Evolutionary conservation across 2,113 vertebrate species (phyloP).

Genomic region (Trematomus loennbergii): DNA sequence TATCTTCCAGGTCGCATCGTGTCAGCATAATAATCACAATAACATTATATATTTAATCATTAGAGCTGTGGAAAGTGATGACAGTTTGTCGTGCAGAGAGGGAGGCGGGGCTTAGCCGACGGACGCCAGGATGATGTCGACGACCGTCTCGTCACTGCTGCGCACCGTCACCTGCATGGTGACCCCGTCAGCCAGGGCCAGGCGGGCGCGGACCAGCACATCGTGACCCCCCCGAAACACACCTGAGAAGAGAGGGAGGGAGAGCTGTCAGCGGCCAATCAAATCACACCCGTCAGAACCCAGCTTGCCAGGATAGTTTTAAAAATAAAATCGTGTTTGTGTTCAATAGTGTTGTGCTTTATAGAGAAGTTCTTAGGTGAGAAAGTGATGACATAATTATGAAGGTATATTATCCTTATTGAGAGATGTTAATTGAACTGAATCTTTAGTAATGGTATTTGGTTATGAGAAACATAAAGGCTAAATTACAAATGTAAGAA

Average conservation of each 20-base stretch:
- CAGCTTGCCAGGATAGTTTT: no score
- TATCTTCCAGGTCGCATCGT: not conserved
- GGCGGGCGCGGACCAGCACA: slow-evolving; percentile 90
- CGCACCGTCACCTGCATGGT: slow-evolving; percentile 99
- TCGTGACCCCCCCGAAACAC: slow-evolving; percentile 92
- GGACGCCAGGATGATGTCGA: slow-evolving; percentile 93
- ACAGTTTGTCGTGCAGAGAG: not conserved
- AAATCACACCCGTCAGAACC: not conserved
- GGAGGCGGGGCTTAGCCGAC: slow-evolving; percentile 85
- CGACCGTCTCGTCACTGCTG: slow-evolving; percentile 89
- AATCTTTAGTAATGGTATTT: not conserved
- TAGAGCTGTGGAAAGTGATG: slow-evolving; percentile 7
- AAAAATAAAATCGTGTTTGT: not conserved
- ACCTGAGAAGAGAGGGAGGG: slow-evolving; percentile 77
- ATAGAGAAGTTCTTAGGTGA: no score
- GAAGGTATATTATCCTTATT: no score
- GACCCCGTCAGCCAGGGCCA: slow-evolving; percentile 93
- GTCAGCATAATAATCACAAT: slow-evolving; percentile 20
- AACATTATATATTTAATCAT: slow-evolving; percentile 1
- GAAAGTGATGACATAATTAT: no score
- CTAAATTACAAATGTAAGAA: not conserved
- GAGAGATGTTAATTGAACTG: no score
- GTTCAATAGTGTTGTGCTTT: not conserved
- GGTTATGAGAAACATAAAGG: not conserved
- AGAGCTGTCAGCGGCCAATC: not conserved